Evolutionary conservation across 2,888 invertebrate species (phyloP), one percentile per base, ranked within the genome.

Genomic region (Phoenoteleia sp.): DNA sequence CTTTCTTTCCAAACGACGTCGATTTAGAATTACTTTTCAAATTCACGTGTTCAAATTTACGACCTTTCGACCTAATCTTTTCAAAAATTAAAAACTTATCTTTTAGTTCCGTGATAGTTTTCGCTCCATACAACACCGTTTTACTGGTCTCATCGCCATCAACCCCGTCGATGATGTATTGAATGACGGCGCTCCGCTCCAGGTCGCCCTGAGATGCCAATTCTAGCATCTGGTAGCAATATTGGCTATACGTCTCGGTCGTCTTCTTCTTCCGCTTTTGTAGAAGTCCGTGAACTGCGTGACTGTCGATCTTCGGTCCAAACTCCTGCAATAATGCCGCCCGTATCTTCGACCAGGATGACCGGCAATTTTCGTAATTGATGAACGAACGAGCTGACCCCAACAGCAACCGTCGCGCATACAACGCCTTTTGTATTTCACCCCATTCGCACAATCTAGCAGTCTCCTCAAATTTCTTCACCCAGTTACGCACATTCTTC

Each of bases 161-260:
- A n/a, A n/a, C n/a, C n/a, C n/a, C n/a, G n/a, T n/a, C n/a, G n/a
- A n/a, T n/a, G n/a, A n/a, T n/a, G n/a, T n/a, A n/a, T n/a, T n/a
- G n/a, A n/a, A n/a, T n/a, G n/a, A n/a, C n/a, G n/a, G n/a, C n/a
- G n/a, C n/a, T n/a, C n/a, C n/a, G n/a, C n/a, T n/a, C n/a, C n/a
- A n/a, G n/a, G n/a, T n/a, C n/a, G n/a, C n/a, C n/a, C n/a, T n/a
- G n/a, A n/a, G n/a, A n/a, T 25, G 23, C 17, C n/a, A 42, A 45
- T 15, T 67, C 15, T 17, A 67, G 17, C 33, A 58, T 62, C n/a
- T 62, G 39, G 42, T 62, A 62, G 25, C 60, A 62, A 15, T 62
- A 62, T 21, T 62, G 23, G 7, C 15, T 6, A 11, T 62, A 62
- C 1, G 23, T 62, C 21, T 62, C 60, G 7, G 2, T 21, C 11